These are phyloP conservation scores for Tapirus indicus DNA, from an alignment of 2,797 vertebrate genomes.

Conservation along the genomic window DNA sequence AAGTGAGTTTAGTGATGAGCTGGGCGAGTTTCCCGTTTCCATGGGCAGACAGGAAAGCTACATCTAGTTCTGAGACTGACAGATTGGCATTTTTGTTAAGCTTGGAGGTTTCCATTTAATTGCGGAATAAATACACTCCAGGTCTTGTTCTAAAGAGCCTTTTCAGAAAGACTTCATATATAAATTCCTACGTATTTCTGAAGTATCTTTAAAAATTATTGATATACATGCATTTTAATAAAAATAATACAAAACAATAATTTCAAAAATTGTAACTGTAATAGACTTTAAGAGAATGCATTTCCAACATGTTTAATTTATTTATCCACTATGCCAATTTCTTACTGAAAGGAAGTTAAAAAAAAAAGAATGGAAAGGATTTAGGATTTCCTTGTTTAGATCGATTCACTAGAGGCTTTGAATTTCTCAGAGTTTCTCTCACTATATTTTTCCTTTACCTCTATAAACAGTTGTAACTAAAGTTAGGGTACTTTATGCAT, in stretches of 20 bases:
- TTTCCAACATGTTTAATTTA: slow-evolving; percentile 17
- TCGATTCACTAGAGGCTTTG: slow-evolving; percentile 41
- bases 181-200: not conserved
- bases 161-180: not conserved
- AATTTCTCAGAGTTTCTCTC: slow-evolving; percentile 21
- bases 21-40: not conserved
- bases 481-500: not conserved
- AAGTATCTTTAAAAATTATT: not conserved
- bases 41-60: not conserved
- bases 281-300: not conserved
- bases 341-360: not conserved
- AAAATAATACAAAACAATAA: slow-evolving; percentile 16
- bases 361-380: not conserved
- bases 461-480: slow-evolving; percentile 33
- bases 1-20: not conserved
- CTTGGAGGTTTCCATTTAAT: not conserved
- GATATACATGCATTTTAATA: not conserved
- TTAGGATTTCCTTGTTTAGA: slow-evolving; percentile 31
- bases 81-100: not conserved
- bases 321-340: slow-evolving; percentile 12
- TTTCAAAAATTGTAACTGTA: not conserved
- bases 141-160: not conserved
- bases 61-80: not conserved
- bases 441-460: not conserved
- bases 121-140: not conserved